Evolutionary conservation across 2,797 vertebrate species (phyloP).

Genomic region (Phalanger gymnotis): DNA sequence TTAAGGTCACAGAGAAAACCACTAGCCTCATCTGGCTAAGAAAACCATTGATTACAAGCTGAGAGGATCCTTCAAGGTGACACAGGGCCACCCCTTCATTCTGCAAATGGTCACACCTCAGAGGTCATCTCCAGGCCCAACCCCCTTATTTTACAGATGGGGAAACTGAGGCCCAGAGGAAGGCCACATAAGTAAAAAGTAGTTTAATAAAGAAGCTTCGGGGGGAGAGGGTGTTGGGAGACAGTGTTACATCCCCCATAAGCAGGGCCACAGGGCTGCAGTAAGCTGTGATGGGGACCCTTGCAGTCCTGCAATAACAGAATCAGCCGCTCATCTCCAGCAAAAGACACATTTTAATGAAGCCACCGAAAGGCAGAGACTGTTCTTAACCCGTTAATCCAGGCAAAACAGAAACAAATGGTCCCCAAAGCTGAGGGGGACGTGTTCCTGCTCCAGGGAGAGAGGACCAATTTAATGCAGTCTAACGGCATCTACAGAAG

Average conservation of each 20-base stretch:
- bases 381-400: rapidly evolving
- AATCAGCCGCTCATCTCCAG: background rate
- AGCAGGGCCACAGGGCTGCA: background rate
- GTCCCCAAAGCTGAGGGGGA: rapidly evolving
- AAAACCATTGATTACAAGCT: background rate
- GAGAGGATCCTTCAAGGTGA: background rate
- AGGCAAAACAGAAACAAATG: background rate
- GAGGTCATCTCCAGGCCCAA: background rate
- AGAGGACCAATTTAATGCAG: background rate
- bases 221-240: rapidly evolving
- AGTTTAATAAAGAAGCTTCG: background rate
- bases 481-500: conserved; percentile 19
- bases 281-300: background rate
- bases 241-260: rapidly evolving
- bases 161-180: background rate
- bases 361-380: rapidly evolving
- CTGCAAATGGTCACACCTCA: background rate
- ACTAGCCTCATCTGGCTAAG: background rate
- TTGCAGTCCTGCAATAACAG: rapidly evolving
- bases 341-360: background rate
- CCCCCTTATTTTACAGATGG: background rate
- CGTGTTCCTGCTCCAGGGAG: background rate
- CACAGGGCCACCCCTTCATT: background rate
- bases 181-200: background rate
- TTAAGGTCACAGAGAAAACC: background rate